Evolutionary conservation across 64 coral and sea anemone species (phyloP), one percentile per base, ranked within the genome.

Genomic region (Actinia tenebrosa): DNA sequence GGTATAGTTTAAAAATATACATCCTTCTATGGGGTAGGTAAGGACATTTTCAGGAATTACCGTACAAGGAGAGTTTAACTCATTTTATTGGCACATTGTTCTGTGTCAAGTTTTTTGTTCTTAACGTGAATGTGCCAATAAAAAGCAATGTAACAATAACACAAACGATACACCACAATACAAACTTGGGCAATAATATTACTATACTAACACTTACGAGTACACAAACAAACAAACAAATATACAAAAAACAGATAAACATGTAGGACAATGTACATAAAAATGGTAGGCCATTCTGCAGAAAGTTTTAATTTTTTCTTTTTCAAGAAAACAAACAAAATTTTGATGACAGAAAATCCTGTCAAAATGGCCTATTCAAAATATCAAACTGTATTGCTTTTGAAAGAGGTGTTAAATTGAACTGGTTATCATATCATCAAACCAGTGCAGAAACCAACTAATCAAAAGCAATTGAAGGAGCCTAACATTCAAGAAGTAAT

Each of bases 251-350:
- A 81, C 79, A 81, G 16, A 53, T 37, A 45, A 81, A 81, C 45
- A 42, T 18, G 19, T 18, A 45, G 0, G 9, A 18, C 14, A 81
- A 10, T 8, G 8, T 20, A 81, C 79, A 81, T 79, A 53, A 81
- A 75, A 81, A 52, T 50, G 18, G 17, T 81, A 44, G 79, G 44
- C 79, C 79, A 81, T 53, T 81, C 79, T 81, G 79, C 50, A 81
- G 50, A 23, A 19, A 81, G 6, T 30, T 42, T 25, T 9, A 13
- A 14, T 42, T 26, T 26, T 30, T 75, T 30, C 3, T 75, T 42
- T 37, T 30, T 26, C 42, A 10, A 26, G 10, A 43, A 75, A 30
- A 10, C 7, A 75, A 30, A 0, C 23, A 26, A 75, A 42, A 30
- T 9, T 15, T 66, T 66, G 56, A 16, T 66, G 5, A 22, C 26